Base-by-base conservation (phyloP, 2,113 vertebrate species). In the Mirza zaza region DNA sequence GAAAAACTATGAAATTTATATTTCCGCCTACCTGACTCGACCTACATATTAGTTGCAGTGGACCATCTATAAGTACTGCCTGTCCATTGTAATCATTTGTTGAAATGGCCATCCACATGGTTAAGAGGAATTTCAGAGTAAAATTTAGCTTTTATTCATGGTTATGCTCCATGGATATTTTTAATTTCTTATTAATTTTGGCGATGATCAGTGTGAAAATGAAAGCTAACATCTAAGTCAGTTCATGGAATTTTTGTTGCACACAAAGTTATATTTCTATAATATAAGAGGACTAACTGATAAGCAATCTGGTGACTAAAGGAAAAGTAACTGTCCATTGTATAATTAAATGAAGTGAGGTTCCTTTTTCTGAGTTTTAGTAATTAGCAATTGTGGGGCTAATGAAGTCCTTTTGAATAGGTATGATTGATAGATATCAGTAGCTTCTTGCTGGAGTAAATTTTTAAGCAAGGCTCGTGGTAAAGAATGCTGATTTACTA, bases 221-320 rank as follows among this genome's bases (percentile, higher is more conserved):
- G 63, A 79, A 95, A 91, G 36, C 29, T 32, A 93, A 36, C 36
- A 70, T 67, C 92, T 93, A 76, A 95, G 12, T 91, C 79, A 81
- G 27, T 50, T 65, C 55, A 52, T 5, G 18, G 87, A 86, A 27
- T 59, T 93, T 88, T 87, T 32, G 25, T 0, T 3, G 73, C 96
- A 90, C 87, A 97, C 96, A 97, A 96, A 95, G 96, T 57, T 96
- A 86, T 86, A 76, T 61, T 91, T 59, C n/a, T 88, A 55, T 96
- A 63, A 94, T 85, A 92, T 95, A 95, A 97, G 36, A 39, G 57
- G 76, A 77, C 34, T 71, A 12, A 3, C 32, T 91, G 36, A 11
- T 15, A n/a, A 68, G 32, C 42, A 39, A 27, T 55, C 20, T 67
- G 21, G 34, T 63, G 75, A 76, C 10, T 45, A 20, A 50, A 34